These are phyloP conservation scores for Drosophila watanabei DNA, from an alignment of 1,140 invertebrate species.

Conservation along the genomic window DNA sequence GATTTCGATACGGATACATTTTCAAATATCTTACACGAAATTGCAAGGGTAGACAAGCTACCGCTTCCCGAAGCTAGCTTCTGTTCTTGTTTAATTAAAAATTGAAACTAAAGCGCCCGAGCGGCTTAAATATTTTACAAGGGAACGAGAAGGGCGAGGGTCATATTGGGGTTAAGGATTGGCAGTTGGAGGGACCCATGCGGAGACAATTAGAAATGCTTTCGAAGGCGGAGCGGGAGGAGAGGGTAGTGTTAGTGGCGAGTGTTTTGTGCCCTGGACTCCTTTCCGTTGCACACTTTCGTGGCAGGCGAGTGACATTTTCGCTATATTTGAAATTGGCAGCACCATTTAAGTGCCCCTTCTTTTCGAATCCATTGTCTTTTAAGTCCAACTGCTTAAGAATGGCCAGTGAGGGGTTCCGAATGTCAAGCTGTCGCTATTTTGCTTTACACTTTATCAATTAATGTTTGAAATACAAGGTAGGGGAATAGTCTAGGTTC, in stretches of 20 bases:
- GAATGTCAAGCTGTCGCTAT: no score
- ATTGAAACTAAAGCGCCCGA: constrained; percentile 59
- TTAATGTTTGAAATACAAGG: no score
- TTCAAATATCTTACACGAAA: neutral
- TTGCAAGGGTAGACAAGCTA: neutral
- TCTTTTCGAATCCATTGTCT: no score
- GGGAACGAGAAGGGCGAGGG: constrained; percentile 10
- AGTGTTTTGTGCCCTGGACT: constrained; percentile 12
- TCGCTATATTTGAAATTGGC: no score
- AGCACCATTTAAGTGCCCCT: no score
- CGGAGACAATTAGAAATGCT: constrained; percentile 43
- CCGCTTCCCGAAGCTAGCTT: neutral
- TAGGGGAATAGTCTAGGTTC: no score
- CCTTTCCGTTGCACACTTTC: neutral
- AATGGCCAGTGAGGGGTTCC: no score
- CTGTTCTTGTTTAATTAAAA: constrained; percentile 53
- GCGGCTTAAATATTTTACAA: constrained; percentile 58
- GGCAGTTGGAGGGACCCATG: constrained; percentile 6
- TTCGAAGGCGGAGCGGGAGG: constrained; percentile 5
- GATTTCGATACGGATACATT: neutral
- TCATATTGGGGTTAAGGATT: constrained; percentile 1
- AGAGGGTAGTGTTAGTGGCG: no score
- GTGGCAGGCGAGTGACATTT: no score
- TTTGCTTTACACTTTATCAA: no score
- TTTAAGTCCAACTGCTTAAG: no score